Conservation (phyloP, 2,113 vertebrate species). For the Xiphophorus hellerii region DNA sequence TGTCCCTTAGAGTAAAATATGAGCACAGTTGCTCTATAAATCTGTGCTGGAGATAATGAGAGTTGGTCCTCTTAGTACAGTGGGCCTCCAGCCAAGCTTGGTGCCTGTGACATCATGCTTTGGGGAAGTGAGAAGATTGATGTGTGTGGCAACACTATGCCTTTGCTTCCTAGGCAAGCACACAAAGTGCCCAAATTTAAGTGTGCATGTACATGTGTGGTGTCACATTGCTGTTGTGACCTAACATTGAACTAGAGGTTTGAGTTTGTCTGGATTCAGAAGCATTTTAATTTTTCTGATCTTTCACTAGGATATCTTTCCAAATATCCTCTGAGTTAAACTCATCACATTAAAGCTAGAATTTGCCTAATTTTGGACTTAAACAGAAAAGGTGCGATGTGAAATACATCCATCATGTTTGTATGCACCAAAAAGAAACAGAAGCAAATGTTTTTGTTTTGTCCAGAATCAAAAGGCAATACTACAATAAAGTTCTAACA, state of each 20-base stretch:
- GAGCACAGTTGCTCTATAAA: conserved; percentile 54
- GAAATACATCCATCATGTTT: no score
- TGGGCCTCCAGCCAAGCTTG: conserved; percentile 53
- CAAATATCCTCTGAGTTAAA: neutral
- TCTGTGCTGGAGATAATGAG: conserved; percentile 70
- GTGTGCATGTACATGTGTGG: neutral
- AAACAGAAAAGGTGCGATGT: no score
- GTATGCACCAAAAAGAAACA: neutral
- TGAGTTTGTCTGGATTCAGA: no score
- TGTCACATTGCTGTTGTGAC: neutral
- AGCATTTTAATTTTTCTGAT: no score
- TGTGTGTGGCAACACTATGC: conserved; percentile 41
- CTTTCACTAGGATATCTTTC: neutral
- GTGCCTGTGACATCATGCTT: conserved; percentile 70
- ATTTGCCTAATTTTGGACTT: neutral
- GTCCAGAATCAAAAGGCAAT: neutral
- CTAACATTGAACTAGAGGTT: neutral
- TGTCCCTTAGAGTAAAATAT: conserved; percentile 61
- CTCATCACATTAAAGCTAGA: neutral
- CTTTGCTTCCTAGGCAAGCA: conserved; percentile 36
- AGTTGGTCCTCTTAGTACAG: conserved; percentile 58
- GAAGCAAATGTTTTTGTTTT: conserved; percentile 2
- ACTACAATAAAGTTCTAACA: conserved; percentile 14
- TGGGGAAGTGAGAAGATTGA: conserved; percentile 48
- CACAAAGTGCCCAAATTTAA: conserved; percentile 2